Conservation (phyloP, 2,113 vertebrate genomes). For the Notothenia coriiceps region DNA sequence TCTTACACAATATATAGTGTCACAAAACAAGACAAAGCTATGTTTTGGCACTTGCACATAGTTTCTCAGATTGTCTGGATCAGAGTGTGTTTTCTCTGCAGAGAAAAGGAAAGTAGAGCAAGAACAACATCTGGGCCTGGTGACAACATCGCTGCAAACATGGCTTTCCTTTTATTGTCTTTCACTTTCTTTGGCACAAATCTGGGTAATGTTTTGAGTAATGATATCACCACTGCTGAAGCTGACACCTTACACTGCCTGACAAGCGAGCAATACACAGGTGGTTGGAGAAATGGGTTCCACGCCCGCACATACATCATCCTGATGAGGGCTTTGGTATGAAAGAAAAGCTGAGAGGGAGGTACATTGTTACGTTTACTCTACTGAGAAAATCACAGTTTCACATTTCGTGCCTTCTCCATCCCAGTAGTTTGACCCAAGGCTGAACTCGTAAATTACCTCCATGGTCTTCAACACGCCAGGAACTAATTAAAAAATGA, state of each 20-base stretch:
- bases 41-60: constrained; percentile 61
- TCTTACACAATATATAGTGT: constrained; percentile 55
- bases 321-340: constrained; percentile 52
- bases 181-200: constrained; percentile 43
- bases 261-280: constrained; percentile 66
- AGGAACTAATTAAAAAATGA: constrained; percentile 49
- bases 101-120: constrained; percentile 75
- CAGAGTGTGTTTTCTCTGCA: constrained; percentile 66
- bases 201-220: constrained; percentile 68
- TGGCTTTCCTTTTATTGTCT: constrained; percentile 21
- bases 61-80: constrained; percentile 68
- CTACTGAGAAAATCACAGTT: constrained; percentile 10
- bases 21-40: constrained; percentile 59
- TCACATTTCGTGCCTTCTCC: constrained; percentile 14
- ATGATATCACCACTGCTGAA: constrained; percentile 71
- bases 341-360: constrained; percentile 26
- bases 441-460: constrained; percentile 58
- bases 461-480: constrained; percentile 31
- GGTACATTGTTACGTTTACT: constrained; percentile 51
- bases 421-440: constrained; percentile 33
- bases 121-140: constrained; percentile 69
- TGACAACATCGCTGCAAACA: constrained; percentile 64
- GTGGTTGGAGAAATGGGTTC: constrained; percentile 67
- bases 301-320: constrained; percentile 65
- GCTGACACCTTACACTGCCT: constrained; percentile 64